Evolutionary conservation across 2,113 vertebrate genomes (phyloP).

Genomic region (Malurus melanocephalus): DNA sequence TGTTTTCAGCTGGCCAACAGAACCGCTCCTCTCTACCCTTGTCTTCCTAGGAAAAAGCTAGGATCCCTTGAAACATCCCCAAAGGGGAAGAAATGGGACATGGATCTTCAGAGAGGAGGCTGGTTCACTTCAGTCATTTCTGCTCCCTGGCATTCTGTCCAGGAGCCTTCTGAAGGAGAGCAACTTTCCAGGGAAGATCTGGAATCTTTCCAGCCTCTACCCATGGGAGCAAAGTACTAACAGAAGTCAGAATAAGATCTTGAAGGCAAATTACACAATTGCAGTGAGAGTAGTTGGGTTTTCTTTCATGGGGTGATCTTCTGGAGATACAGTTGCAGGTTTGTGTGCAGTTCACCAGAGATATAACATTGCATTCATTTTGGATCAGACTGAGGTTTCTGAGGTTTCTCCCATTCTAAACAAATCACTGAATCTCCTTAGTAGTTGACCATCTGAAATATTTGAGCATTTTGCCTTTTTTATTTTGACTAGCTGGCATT

Average conservation of each 20-base stretch:
- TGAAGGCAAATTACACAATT: background rate
- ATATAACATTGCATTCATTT: background rate
- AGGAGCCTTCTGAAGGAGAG: background rate
- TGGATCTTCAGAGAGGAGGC: background rate
- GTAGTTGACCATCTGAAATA: background rate
- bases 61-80: background rate
- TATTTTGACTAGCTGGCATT: background rate
- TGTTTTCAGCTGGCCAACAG: background rate
- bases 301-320: background rate
- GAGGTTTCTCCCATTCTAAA: background rate
- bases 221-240: accelerated
- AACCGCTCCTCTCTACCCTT: background rate
- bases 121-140: background rate
- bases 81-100: background rate
- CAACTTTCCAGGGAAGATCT: background rate
- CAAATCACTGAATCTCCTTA: background rate
- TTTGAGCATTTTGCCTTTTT: background rate
- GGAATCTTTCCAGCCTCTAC: background rate
- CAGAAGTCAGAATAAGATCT: background rate
- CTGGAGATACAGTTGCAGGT: background rate
- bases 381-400: background rate
- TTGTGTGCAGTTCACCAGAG: background rate
- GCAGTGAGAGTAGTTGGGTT: background rate
- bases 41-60: background rate
- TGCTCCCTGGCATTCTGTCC: background rate